Conservation (phyloP, 2,113 vertebrate species). For the Leuciscus idus region DNA sequence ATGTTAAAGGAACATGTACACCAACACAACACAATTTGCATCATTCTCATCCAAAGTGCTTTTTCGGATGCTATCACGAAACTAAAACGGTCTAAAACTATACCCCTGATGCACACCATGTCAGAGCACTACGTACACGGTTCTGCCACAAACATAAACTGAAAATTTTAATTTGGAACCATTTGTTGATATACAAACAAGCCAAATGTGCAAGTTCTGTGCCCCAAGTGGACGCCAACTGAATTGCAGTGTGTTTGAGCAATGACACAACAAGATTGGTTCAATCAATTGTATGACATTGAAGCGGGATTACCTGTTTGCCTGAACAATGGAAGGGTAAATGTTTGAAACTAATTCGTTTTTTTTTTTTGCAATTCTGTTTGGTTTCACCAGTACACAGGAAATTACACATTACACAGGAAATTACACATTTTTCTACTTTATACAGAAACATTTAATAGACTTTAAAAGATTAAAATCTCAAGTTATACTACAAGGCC, state of each 20-base stretch:
- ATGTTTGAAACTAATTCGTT: not conserved
- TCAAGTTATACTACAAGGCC: not conserved
- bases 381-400: not conserved
- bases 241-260: not conserved
- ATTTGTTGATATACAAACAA: conserved; percentile 26
- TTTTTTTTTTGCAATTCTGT: not conserved
- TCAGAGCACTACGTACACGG: not conserved
- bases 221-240: not conserved
- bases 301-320: not conserved
- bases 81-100: not conserved
- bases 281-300: not conserved
- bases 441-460: not conserved
- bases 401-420: not conserved
- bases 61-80: not conserved
- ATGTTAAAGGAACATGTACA: not conserved
- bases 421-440: not conserved
- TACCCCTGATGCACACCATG: not conserved
- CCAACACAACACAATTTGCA: not conserved
- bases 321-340: not conserved
- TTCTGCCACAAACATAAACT: not conserved
- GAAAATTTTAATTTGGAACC: not conserved
- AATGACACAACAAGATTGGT: not conserved
- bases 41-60: not conserved
- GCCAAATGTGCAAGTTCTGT: not conserved
- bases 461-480: not conserved